phyloP scores from a whole-genome alignment of 2,113 vertebrate genomes.

The Haplotaxodon microlepis region DNA sequence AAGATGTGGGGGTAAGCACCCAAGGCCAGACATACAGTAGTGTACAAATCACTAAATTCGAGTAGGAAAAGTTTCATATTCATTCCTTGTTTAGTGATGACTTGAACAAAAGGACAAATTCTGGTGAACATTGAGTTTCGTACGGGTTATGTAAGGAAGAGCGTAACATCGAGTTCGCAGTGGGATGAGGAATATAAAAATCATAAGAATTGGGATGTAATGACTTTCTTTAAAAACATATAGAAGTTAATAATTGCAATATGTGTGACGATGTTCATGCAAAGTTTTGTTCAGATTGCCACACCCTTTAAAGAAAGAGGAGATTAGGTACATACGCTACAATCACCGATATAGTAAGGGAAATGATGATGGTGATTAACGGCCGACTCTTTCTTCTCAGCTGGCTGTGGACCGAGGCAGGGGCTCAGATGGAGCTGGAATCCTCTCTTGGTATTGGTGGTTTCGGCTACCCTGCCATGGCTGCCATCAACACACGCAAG shows the following conservation, averaged over 20 bases:
- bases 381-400: conserved; percentile 3
- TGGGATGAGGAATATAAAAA: background rate
- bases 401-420: conserved; percentile 89
- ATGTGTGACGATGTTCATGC: background rate
- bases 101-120: background rate
- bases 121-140: background rate
- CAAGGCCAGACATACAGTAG: no score
- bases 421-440: conserved; percentile 89
- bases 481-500: conserved; percentile 90
- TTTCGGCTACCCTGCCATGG: conserved; percentile 96
- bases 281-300: background rate
- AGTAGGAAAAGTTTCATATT: background rate
- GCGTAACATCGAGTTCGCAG: background rate
- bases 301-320: background rate
- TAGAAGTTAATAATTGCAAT: background rate
- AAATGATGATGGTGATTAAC: background rate
- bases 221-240: background rate
- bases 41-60: fast-evolving
- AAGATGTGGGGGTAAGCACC: conserved; percentile 95
- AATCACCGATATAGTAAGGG: background rate
- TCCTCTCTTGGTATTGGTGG: conserved; percentile 88
- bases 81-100: background rate
- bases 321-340: background rate
- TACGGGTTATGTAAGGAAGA: background rate
- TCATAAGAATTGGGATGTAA: background rate